Base-by-base conservation (phyloP, 2,113 vertebrate genomes). In the Theristicus caerulescens region DNA sequence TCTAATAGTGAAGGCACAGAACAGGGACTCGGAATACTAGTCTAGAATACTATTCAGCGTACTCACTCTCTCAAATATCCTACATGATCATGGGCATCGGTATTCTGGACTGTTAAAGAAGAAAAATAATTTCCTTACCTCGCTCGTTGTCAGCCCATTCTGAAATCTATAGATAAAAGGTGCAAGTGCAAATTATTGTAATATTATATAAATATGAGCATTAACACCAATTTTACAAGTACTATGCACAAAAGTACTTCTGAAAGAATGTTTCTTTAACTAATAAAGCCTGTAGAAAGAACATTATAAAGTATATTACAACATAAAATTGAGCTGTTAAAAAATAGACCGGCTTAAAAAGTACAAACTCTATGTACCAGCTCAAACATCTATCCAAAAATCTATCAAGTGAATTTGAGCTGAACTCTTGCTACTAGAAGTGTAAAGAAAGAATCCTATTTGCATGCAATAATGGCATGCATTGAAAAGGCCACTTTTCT, bases 321-420 rank as follows among this genome's bases (percentile, higher is more conserved):
- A 52, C 29, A 65, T 19, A 54, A 88, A 86, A 94, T 49, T 13
- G 69, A 93, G 58, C 86, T 89, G 70, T 82, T 91, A 82, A 83
- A 93, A 90, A 91, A 54, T 6, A 92, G 86, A 69, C 44, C 1
- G 1, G 10, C 49, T 95, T 84, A 5, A 86, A 90, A 92, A 81
- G 88, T 69, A 42, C 40, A 81, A 84, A 61, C 36, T 91, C 58
- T 26, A 3, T 46, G 61, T 72, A 82, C 44, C 17, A 67, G 40
- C 40, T 92, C 80, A 90, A 88, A 78, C 79, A 95, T 67, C 76
- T 74, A 59, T 94, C 58, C 38, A 72, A 78, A 94, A 59, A 59
- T 93, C 58, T 71, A 40, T 81, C 65, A 91, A 76, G 42, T 1
- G 7, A 84, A 57, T 78, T 69, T 79, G 65, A 90, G 72, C 44